Evolutionary conservation across 2,113 vertebrate genomes (phyloP).

Genomic region (Lethenteron camtschaticum): DNA sequence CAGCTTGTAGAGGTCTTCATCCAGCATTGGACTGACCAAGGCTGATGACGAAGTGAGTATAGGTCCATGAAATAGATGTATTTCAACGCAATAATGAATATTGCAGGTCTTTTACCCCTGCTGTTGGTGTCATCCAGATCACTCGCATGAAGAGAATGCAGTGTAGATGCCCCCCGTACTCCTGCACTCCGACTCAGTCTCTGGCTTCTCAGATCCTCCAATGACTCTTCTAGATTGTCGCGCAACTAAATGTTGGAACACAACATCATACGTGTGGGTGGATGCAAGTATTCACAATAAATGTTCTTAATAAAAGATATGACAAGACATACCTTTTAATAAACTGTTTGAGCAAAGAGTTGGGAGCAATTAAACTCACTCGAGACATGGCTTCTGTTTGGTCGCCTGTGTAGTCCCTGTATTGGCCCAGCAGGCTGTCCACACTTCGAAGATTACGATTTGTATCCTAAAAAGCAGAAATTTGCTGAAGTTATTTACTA

Average conservation of each 20-base stretch:
- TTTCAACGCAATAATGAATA: no score
- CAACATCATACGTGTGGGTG: not conserved
- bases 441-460: constrained; percentile 57
- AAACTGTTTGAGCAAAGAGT: no score
- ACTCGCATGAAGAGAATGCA: constrained; percentile 48
- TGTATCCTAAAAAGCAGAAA: constrained; percentile 39
- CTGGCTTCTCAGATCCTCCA: constrained; percentile 45
- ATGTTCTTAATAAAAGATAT: not conserved
- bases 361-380: constrained; percentile 22
- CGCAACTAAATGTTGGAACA: constrained; percentile 31
- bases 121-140: constrained; percentile 34
- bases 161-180: constrained; percentile 32
- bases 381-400: constrained; percentile 49
- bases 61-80: no score
- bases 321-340: not conserved
- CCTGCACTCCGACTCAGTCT: constrained; percentile 23
- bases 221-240: constrained; percentile 58
- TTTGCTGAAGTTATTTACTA: not conserved
- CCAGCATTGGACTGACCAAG: no score
- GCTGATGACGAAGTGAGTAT: no score
- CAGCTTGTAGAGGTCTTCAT: no score
- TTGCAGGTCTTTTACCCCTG: constrained; percentile 26
- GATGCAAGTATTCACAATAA: no score
- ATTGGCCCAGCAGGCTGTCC: constrained; percentile 61
- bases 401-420: constrained; percentile 46